Evolutionary conservation across 2,888 invertebrate species (phyloP).

Genomic region (Phalera bucephala): DNA sequence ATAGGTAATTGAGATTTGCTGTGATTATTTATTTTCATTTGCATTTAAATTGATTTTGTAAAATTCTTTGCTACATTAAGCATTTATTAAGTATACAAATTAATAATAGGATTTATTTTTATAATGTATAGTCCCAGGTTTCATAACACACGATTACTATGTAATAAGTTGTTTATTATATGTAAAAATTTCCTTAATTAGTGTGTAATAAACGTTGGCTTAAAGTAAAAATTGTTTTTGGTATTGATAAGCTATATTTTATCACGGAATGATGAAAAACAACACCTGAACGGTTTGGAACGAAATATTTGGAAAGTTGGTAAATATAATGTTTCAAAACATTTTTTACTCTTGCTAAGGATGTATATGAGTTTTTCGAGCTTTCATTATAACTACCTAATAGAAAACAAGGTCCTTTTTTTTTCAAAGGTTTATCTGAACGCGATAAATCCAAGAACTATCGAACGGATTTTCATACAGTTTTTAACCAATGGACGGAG

Average conservation of each 20-base stretch:
- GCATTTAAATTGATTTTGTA: slow-evolving; percentile 30
- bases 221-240: slow-evolving; percentile 20
- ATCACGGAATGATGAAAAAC: slow-evolving; percentile 20
- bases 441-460: too few relatives aligned
- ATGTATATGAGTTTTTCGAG: too few relatives aligned
- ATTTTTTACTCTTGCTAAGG: too few relatives aligned
- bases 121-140: slow-evolving; percentile 60
- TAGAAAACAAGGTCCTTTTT: too few relatives aligned
- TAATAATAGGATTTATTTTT: slow-evolving; percentile 65
- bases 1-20: slow-evolving; percentile 62
- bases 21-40: slow-evolving; percentile 59
- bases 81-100: slow-evolving; percentile 29
- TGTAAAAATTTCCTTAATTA: slow-evolving; percentile 47
- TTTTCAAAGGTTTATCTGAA: too few relatives aligned
- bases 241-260: slow-evolving; percentile 17
- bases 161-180: slow-evolving; percentile 33
- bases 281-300: background rate
- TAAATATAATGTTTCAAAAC: too few relatives aligned
- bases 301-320: slow-evolving; percentile 1
- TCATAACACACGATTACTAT: slow-evolving; percentile 57
- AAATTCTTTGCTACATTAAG: slow-evolving; percentile 35
- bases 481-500: too few relatives aligned
- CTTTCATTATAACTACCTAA: too few relatives aligned
- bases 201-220: slow-evolving; percentile 20
- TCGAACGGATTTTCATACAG: too few relatives aligned